phyloP scores from a whole-genome alignment of 2,797 vertebrate genomes.

The Danio kyathit region DNA sequence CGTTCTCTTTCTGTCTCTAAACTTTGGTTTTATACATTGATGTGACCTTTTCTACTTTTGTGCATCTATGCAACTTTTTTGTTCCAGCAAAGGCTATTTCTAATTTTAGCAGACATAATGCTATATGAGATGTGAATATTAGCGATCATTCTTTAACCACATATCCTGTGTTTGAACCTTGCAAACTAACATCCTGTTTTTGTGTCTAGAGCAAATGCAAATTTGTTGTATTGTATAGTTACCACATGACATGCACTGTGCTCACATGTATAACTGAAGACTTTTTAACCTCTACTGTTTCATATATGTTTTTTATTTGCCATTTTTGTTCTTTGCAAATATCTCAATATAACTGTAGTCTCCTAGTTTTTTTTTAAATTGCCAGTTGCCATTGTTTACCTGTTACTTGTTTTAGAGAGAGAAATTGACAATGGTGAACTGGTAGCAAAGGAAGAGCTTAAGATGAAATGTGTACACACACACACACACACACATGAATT shows the following conservation, averaged over 20 bases:
- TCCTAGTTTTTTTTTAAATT: too few species aligned
- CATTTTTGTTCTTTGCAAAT: neutral
- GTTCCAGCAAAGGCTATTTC: neutral
- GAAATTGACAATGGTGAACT: neutral
- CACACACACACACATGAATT: too few species aligned
- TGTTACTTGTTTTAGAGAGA: neutral
- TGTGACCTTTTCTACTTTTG: neutral
- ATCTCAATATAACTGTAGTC: neutral
- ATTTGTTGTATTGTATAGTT: neutral
- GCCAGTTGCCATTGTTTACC: neutral
- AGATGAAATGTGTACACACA: neutral
- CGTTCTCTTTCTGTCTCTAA: neutral
- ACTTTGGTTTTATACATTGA: neutral
- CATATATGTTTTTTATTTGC: neutral
- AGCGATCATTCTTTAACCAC: slow-evolving; percentile 24
- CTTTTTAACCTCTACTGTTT: neutral
- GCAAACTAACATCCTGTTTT: slow-evolving; percentile 35
- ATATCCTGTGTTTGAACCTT: slow-evolving; percentile 24
- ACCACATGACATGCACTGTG: neutral
- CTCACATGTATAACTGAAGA: neutral
- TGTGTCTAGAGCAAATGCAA: slow-evolving; percentile 7
- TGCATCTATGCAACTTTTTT: neutral
- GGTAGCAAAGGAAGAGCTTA: neutral
- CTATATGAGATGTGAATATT: neutral
- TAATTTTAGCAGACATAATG: slow-evolving; percentile 2